These are phyloP conservation scores for Amphiura filiformis DNA, from an alignment of 35 echinoderm and acorn worm genomes.

Conservation along the genomic window DNA sequence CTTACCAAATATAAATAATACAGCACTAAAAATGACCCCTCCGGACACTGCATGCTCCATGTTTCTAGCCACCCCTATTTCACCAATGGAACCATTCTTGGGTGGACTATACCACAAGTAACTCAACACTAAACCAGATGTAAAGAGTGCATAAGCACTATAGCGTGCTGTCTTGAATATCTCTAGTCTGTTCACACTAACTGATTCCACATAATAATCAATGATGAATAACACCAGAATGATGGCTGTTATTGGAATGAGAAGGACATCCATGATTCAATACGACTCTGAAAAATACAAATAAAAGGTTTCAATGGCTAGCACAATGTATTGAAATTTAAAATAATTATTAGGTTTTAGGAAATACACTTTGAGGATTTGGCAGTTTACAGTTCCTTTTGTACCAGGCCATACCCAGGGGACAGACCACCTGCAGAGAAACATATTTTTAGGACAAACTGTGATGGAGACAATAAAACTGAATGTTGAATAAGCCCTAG, in stretches of 20 bases:
- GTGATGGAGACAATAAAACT: too few relatives aligned
- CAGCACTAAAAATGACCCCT: slow-evolving; percentile 73
- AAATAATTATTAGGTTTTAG: too few relatives aligned
- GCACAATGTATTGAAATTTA: too few relatives aligned
- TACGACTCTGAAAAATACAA: slow-evolving; percentile 46
- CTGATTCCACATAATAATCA: slow-evolving; percentile 91
- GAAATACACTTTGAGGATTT: too few relatives aligned
- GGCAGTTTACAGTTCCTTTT: too few relatives aligned
- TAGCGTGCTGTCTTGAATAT: slow-evolving; percentile 70
- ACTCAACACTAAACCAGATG: slow-evolving; percentile 56
- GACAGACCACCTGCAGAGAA: too few relatives aligned
- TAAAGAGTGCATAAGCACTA: slow-evolving; percentile 52
- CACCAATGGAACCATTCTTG: slow-evolving; percentile 13
- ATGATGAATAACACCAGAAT: slow-evolving; percentile 77
- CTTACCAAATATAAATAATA: slow-evolving; percentile 89
- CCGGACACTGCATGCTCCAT: slow-evolving; percentile 84
- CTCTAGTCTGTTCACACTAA: slow-evolving; percentile 69
- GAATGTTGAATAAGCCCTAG: too few relatives aligned
- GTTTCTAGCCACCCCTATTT: not conserved
- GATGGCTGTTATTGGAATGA: slow-evolving; percentile 70
- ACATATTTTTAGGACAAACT: too few relatives aligned
- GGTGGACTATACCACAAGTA: slow-evolving; percentile 39
- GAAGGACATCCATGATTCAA: slow-evolving; percentile 65
- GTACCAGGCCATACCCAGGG: too few relatives aligned
- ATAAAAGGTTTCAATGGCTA: too few relatives aligned